Evolutionary conservation across 1,140 invertebrate species (phyloP).

Genomic region (Drosophila insularis): DNA sequence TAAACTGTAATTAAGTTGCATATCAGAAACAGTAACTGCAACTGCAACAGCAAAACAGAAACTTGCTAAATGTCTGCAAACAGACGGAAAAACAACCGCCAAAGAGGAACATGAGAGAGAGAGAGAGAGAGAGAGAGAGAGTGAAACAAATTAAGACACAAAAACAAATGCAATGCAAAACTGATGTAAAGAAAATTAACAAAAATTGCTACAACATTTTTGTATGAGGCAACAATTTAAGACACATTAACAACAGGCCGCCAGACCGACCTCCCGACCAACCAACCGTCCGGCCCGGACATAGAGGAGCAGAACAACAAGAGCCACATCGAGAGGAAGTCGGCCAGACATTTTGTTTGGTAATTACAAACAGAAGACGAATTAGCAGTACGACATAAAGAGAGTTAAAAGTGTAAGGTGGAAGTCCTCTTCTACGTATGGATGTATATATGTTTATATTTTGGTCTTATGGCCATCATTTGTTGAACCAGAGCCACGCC

Average conservation of each 20-base stretch:
- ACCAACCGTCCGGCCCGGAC: too few species aligned
- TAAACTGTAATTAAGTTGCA: constrained; percentile 42
- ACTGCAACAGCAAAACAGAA: constrained; percentile 4
- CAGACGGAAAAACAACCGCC: constrained; percentile 2
- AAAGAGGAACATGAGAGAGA: background rate
- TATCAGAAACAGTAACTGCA: constrained; percentile 30
- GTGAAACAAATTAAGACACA: background rate
- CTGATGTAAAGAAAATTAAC: constrained; percentile 12
- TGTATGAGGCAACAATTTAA: constrained; percentile 24
- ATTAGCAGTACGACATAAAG: too few species aligned
- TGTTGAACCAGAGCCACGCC: background rate
- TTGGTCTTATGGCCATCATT: background rate
- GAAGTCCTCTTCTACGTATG: background rate
- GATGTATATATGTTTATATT: background rate
- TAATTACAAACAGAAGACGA: constrained; percentile 23
- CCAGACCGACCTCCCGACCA: background rate
- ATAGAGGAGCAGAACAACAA: background rate
- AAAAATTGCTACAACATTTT: constrained; percentile 21
- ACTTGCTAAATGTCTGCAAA: constrained; percentile 42
- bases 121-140: background rate
- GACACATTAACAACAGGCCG: constrained; percentile 25
- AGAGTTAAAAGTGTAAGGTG: background rate
- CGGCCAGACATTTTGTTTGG: constrained; percentile 26
- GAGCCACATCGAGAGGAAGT: background rate
- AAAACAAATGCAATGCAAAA: constrained; percentile 20